Conservation (phyloP, 2,888 invertebrate genomes). For the Philonicus albiceps region DNA sequence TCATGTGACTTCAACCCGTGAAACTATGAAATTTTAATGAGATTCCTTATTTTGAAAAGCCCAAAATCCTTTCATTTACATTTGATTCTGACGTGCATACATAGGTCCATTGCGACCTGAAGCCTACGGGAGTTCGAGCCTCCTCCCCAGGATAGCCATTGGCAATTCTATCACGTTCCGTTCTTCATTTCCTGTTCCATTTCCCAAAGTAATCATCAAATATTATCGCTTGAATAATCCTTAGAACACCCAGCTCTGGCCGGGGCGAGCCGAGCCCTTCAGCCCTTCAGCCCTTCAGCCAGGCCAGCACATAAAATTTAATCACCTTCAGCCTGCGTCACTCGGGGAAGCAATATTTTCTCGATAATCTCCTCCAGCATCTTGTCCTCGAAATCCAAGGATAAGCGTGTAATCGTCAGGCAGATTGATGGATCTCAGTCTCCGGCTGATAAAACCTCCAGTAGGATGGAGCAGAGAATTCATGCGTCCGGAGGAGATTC, state of each 20-base stretch:
- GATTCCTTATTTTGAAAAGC: background rate
- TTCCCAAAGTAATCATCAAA: background rate
- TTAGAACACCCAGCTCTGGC: background rate
- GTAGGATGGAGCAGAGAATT: background rate
- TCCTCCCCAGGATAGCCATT: background rate
- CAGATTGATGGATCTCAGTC: background rate
- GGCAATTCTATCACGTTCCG: background rate
- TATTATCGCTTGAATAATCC: background rate
- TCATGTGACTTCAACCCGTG: background rate
- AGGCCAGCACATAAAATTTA: background rate
- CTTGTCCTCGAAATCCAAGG: background rate
- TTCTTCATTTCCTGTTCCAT: background rate
- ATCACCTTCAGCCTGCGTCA: background rate
- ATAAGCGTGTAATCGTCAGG: background rate
- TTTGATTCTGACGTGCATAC: background rate
- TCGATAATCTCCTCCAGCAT: background rate
- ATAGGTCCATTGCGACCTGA: background rate
- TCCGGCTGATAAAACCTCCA: background rate
- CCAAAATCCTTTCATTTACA: background rate
- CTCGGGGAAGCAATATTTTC: background rate
- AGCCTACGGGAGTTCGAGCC: background rate
- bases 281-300: background rate
- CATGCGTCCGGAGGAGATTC: background rate
- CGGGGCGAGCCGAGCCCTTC: too few species aligned
- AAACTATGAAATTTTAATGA: background rate